A percentile compares a stretch with the other conserved stretches of the same genome.
These are phyloP conservation scores for Teleopsis dalmanni DNA, from an alignment of 1,140 invertebrate species.

Conservation along the genomic window DNA sequence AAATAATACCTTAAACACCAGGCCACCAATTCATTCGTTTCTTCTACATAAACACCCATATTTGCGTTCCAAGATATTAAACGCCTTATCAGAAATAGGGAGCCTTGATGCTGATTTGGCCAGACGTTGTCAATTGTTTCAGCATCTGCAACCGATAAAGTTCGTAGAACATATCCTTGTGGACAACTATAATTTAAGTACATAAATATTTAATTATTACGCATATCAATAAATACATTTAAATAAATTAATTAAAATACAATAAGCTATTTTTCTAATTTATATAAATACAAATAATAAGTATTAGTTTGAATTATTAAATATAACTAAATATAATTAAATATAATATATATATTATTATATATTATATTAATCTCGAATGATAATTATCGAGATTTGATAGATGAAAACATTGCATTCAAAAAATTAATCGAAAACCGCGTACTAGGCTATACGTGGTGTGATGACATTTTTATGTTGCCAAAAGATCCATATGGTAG, in stretches of 20 bases:
- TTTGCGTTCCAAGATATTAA: conserved; percentile 28
- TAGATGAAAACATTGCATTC: conserved; percentile 69
- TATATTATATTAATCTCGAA: no score
- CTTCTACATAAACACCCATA: conserved; percentile 23
- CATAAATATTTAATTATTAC: not conserved
- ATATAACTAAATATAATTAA: not conserved
- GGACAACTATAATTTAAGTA: conserved; percentile 17
- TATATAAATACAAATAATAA: no score
- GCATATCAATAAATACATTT: conserved; percentile 14
- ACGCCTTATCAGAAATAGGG: conserved; percentile 28
- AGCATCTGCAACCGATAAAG: conserved; percentile 22
- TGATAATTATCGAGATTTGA: conserved; percentile 82
- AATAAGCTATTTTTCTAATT: no score
- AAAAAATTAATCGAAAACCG: conserved; percentile 56
- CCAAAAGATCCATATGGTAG: conserved; percentile 85
- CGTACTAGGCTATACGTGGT: conserved; percentile 61
- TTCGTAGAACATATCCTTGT: conserved; percentile 15
- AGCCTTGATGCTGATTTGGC: conserved; percentile 36
- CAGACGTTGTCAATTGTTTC: conserved; percentile 22
- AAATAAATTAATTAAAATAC: conserved; percentile 2
- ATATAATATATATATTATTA: no score
- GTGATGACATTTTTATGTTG: conserved; percentile 73
- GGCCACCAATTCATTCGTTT: conserved; percentile 24
- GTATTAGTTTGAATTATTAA: no score
- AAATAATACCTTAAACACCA: conserved; percentile 32